phyloP scores from a whole-genome alignment of 2,113 vertebrate genomes.

The Seriola aureovittata region DNA sequence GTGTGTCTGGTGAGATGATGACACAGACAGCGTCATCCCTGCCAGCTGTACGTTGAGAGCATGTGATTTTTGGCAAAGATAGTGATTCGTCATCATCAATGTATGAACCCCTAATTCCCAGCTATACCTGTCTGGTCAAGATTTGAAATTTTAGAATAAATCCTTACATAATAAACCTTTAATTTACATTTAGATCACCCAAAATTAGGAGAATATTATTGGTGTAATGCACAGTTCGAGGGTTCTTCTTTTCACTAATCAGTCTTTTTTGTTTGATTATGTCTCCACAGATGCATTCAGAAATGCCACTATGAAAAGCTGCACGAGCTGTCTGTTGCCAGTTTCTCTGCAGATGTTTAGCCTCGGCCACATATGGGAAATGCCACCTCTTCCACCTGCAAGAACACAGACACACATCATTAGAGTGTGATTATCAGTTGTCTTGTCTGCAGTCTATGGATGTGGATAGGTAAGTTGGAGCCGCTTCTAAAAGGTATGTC shows the following conservation, averaged over 20 bases:
- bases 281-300: conserved; percentile 64
- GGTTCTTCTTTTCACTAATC: conserved; percentile 14
- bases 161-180: fast-evolving
- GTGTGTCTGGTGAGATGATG: conserved; percentile 31
- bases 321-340: neutral
- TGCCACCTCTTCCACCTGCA: conserved; percentile 5
- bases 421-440: conserved; percentile 33
- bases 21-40: conserved; percentile 34
- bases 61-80: conserved; percentile 9
- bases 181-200: neutral
- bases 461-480: conserved; percentile 66
- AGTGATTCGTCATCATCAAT: neutral
- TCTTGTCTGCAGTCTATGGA: conserved; percentile 22
- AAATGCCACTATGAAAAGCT: conserved; percentile 15
- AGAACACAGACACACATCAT: conserved; percentile 42
- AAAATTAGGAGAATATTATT: neutral
- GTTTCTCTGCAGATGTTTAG: conserved; percentile 20
- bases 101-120: neutral
- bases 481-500: conserved; percentile 73
- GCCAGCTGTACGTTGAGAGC: conserved; percentile 3
- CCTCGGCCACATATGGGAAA: conserved; percentile 36
- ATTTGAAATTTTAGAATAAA: neutral
- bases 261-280: conserved; percentile 33
- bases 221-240: neutral
- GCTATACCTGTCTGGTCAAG: neutral